phyloP scores from a whole-genome alignment of 64 coral and sea anemone species.

The Montipora efflorescens region DNA sequence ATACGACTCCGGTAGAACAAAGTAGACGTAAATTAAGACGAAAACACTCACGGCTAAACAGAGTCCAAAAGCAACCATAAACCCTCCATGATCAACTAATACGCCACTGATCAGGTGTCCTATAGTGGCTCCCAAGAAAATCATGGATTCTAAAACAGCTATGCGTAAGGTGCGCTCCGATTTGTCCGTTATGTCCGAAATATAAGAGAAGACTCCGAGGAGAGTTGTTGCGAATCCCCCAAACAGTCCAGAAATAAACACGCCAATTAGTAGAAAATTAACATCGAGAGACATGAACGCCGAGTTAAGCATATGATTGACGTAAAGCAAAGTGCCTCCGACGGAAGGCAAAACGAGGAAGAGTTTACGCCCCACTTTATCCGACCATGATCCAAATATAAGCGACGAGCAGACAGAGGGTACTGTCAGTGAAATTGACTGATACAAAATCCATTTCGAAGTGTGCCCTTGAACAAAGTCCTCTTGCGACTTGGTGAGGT shows the following conservation, averaged over 20 bases:
- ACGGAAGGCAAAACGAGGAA: slow-evolving; percentile 77
- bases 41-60: slow-evolving; percentile 51
- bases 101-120: slow-evolving; percentile 84
- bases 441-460: slow-evolving; percentile 91
- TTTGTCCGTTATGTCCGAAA: slow-evolving; percentile 90
- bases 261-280: slow-evolving; percentile 79
- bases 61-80: slow-evolving; percentile 82
- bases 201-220: slow-evolving; percentile 89
- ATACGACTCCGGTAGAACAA: slow-evolving; percentile 88
- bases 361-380: slow-evolving; percentile 83
- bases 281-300: slow-evolving; percentile 75
- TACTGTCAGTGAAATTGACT: slow-evolving; percentile 67
- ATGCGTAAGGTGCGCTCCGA: slow-evolving; percentile 76
- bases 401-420: slow-evolving; percentile 87
- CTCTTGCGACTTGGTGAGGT: slow-evolving; percentile 65
- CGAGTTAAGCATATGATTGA: slow-evolving; percentile 78
- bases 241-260: slow-evolving; percentile 82
- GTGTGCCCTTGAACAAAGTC: slow-evolving; percentile 66
- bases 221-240: slow-evolving; percentile 90
- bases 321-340: slow-evolving; percentile 59
- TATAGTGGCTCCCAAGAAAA: slow-evolving; percentile 84
- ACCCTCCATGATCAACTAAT: slow-evolving; percentile 77
- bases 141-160: slow-evolving; percentile 89
- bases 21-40: slow-evolving; percentile 66
- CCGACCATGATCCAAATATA: slow-evolving; percentile 92